phyloP scores from a whole-genome alignment of 2,888 invertebrate species.

The Lutraria lutraria region DNA sequence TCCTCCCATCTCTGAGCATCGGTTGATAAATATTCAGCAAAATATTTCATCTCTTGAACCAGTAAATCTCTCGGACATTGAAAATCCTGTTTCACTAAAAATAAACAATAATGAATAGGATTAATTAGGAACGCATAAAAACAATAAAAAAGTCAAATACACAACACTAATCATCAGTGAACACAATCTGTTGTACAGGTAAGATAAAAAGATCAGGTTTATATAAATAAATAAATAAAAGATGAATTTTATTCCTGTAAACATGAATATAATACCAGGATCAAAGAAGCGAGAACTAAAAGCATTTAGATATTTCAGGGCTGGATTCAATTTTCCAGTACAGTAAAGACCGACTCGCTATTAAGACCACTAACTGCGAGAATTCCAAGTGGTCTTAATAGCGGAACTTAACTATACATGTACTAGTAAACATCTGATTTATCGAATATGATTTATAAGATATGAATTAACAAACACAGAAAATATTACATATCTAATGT shows the following conservation, averaged over 20 bases:
- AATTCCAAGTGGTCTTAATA: no score
- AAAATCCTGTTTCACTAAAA: conserved; percentile 93
- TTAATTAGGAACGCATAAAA: not conserved
- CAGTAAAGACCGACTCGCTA: no score
- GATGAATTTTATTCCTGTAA: not conserved
- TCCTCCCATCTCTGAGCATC: conserved; percentile 89
- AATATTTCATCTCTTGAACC: conserved; percentile 97
- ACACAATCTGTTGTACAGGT: not conserved
- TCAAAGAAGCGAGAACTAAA: no score
- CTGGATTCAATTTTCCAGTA: no score
- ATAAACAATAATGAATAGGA: not conserved
- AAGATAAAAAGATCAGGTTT: no score
- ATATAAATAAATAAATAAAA: no score
- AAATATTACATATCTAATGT: not conserved
- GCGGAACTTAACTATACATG: no score
- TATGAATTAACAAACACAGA: not conserved
- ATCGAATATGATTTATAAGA: not conserved
- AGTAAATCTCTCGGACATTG: conserved; percentile 94
- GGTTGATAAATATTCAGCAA: conserved; percentile 88
- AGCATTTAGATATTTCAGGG: no score
- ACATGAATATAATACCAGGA: not conserved
- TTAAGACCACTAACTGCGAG: no score
- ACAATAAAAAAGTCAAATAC: not conserved
- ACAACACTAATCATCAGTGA: not conserved
- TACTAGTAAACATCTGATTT: not conserved